Conservation (phyloP, 2,113 vertebrate genomes). For the Papio anubis region DNA sequence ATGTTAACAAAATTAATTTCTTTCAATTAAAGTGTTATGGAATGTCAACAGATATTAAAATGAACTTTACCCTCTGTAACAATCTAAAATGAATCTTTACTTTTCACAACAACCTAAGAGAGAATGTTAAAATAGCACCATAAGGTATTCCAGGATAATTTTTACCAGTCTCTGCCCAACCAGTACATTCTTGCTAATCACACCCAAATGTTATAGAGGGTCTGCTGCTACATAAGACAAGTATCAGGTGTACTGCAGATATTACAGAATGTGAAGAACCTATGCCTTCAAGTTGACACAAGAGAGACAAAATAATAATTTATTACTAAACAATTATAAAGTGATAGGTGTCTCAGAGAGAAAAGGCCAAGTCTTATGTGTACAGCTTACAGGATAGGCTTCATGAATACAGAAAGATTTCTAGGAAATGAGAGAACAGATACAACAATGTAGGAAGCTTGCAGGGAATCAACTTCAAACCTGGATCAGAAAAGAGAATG, state of each 20-base stretch:
- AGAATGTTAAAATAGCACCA: not conserved
- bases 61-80: not conserved
- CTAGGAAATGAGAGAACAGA: not conserved
- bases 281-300: not conserved
- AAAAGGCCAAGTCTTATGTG: not conserved
- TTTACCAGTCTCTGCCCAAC: not conserved
- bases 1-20: constrained; percentile 24
- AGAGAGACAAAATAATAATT: not conserved
- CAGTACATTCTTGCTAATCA: not conserved
- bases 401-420: not conserved
- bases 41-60: not conserved
- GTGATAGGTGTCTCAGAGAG: not conserved
- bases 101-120: not conserved
- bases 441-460: not conserved
- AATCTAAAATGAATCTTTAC: not conserved
- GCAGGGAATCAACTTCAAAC: not conserved
- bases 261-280: not conserved
- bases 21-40: not conserved
- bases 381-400: not conserved
- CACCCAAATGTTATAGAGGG: not conserved
- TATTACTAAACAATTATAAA: not conserved
- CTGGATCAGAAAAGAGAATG: not conserved
- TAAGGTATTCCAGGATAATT: not conserved
- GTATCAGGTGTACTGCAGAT: not conserved
- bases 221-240: not conserved